These are phyloP conservation scores for Herminia tarsipennalis DNA, from an alignment of 2,888 invertebrate species.

Conservation along the genomic window DNA sequence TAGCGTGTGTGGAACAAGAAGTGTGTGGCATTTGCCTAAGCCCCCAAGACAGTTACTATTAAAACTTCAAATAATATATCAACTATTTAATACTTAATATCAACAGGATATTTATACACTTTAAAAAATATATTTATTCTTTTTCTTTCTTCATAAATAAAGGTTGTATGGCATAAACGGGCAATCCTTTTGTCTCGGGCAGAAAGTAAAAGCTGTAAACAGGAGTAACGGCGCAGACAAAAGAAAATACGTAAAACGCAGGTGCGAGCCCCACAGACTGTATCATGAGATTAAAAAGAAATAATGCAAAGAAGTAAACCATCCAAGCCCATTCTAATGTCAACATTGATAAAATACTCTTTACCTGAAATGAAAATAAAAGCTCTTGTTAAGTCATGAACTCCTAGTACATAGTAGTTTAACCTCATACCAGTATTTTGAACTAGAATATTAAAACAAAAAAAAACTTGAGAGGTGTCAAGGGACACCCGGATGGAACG, in stretches of 20 bases:
- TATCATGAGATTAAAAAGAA: slow-evolving; percentile 1
- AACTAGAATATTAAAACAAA: too few species aligned
- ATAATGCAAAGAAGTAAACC: not conserved
- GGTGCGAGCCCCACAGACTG: slow-evolving; percentile 19
- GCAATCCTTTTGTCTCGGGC: slow-evolving; percentile 64
- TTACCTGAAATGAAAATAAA: slow-evolving; percentile 6
- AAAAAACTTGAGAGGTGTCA: too few species aligned
- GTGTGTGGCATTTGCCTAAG: too few species aligned
- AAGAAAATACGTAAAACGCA: slow-evolving; percentile 64
- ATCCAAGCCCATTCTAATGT: slow-evolving; percentile 3
- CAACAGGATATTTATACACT: not conserved
- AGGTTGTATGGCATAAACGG: slow-evolving; percentile 57
- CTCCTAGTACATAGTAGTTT: not conserved
- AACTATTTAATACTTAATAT: too few species aligned
- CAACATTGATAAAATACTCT: slow-evolving; percentile 2
- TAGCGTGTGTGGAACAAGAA: too few species aligned
- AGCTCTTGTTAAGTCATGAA: not conserved
- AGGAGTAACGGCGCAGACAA: slow-evolving; percentile 51
- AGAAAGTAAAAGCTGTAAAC: slow-evolving; percentile 48
- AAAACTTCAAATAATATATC: too few species aligned
- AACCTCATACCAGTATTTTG: too few species aligned
- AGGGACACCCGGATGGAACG: too few species aligned
- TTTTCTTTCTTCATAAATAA: slow-evolving; percentile 39
- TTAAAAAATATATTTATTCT: not conserved
- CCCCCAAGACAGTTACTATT: too few species aligned